Evolutionary conservation across 2,113 vertebrate species (phyloP).

Genomic region (Lethenteron camtschaticum): DNA sequence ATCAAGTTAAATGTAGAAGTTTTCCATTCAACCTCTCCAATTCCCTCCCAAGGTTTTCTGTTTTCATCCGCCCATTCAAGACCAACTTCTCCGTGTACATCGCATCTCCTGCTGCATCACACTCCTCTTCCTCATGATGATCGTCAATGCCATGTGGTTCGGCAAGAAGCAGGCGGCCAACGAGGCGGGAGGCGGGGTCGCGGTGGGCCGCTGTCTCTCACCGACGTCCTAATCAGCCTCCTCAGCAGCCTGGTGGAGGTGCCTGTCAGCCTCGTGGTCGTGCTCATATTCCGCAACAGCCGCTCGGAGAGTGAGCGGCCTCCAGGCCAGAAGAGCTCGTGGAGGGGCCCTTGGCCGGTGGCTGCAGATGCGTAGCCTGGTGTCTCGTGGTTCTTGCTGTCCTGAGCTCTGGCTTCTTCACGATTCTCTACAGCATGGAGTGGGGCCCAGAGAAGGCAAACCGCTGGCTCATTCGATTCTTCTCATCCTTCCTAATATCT

Average conservation of each 20-base stretch:
- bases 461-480: conserved; percentile 3
- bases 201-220: neutral
- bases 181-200: neutral
- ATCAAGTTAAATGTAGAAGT: too few species aligned
- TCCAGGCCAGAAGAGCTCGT: neutral
- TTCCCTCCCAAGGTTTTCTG: neutral
- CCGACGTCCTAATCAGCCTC: conserved; percentile 1
- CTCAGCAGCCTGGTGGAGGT: neutral
- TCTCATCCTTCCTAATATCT: neutral
- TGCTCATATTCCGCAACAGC: neutral
- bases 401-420: neutral
- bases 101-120: conserved; percentile 4
- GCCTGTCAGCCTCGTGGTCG: neutral
- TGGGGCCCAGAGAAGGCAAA: conserved; percentile 5
- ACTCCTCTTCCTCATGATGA: conserved; percentile 3
- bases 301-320: neutral
- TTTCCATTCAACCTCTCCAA: too few species aligned
- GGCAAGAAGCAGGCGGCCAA: neutral
- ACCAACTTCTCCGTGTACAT: neutral
- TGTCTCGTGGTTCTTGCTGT: neutral
- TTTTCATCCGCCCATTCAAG: neutral
- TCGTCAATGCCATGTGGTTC: conserved; percentile 3
- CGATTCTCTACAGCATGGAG: conserved; percentile 4
- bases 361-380: neutral
- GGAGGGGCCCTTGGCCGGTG: neutral